Percentiles rank a stretch among this genome's conserved stretches.
These are phyloP conservation scores for Bugulina stolonifera DNA, from an alignment of 2,888 invertebrate genomes.

Conservation along the genomic window DNA sequence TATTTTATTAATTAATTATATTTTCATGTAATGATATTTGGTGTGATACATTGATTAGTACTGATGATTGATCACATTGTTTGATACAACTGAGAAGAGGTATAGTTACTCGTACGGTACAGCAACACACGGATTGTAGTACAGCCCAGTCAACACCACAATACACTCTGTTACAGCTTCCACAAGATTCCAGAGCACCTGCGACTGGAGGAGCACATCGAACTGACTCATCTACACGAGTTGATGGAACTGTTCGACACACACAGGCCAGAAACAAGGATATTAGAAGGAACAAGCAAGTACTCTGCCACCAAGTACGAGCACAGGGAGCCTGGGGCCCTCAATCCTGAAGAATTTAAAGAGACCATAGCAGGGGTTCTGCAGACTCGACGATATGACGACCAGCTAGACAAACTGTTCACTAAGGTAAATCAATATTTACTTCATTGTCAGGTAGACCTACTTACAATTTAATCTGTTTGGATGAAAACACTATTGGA, in stretches of 20 bases:
- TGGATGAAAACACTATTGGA: too few species aligned
- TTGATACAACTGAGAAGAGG: too few species aligned
- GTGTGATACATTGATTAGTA: too few species aligned
- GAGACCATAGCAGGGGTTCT: slow-evolving; percentile 44
- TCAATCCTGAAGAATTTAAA: slow-evolving; percentile 49
- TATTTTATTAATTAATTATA: too few species aligned
- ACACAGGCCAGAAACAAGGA: slow-evolving; percentile 36
- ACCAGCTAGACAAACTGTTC: slow-evolving; percentile 49
- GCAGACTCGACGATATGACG: slow-evolving; percentile 43
- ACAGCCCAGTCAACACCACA: neutral
- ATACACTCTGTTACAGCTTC: slow-evolving; percentile 33
- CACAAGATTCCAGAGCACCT: slow-evolving; percentile 38
- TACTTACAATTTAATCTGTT: too few species aligned
- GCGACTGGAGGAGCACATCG: slow-evolving; percentile 48
- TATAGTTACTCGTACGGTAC: too few species aligned
- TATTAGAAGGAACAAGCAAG: slow-evolving; percentile 25
- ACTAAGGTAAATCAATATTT: slow-evolving; percentile 43
- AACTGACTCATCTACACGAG: slow-evolving; percentile 47
- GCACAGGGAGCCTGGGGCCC: slow-evolving; percentile 41
- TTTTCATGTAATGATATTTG: too few species aligned
- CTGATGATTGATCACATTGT: too few species aligned
- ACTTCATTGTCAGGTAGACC: too few species aligned
- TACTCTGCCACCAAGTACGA: slow-evolving; percentile 35
- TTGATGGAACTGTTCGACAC: slow-evolving; percentile 43
- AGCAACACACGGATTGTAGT: too few species aligned